Percentiles rank a stretch among this genome's conserved stretches.
phyloP scores from a whole-genome alignment of 2,113 vertebrate genomes.

The Vulpes ferrilata region DNA sequence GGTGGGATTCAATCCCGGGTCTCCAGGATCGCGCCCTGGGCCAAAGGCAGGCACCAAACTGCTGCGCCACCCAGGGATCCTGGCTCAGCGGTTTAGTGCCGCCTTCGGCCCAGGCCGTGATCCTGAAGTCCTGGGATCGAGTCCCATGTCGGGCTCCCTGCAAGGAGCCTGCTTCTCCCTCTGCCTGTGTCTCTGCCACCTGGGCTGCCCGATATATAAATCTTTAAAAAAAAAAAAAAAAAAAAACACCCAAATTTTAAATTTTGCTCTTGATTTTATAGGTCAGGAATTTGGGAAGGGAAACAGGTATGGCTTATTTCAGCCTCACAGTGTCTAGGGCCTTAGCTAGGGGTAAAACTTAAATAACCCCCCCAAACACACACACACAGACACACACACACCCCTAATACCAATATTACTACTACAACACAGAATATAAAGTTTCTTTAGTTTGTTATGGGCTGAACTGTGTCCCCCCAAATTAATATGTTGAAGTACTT shows the following conservation, averaged over 20 bases:
- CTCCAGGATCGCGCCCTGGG: too few relatives aligned
- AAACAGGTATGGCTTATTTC: background rate
- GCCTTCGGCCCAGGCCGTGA: too few relatives aligned
- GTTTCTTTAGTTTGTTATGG: background rate
- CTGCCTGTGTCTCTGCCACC: too few relatives aligned
- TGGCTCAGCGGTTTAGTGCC: too few relatives aligned
- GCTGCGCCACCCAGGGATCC: too few relatives aligned
- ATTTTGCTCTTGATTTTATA: slow-evolving; percentile 1
- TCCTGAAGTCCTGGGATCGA: too few relatives aligned
- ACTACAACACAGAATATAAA: background rate
- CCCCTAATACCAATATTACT: background rate
- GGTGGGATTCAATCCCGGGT: too few relatives aligned
- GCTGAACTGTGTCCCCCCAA: background rate
- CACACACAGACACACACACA: background rate
- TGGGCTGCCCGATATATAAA: too few relatives aligned
- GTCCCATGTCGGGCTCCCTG: too few relatives aligned
- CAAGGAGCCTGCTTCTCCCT: too few relatives aligned
- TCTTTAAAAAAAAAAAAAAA: too few relatives aligned
- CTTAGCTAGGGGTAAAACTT: background rate
- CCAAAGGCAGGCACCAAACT: too few relatives aligned
- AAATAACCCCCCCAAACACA: background rate
- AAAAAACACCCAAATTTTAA: background rate
- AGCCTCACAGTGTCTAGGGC: background rate
- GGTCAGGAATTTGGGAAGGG: slow-evolving; percentile 13
- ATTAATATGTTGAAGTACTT: background rate